A percentile compares a stretch with the other conserved stretches of the same genome.
These are phyloP conservation scores for Trogon melanurus DNA, from an alignment of 2,113 vertebrate species.

Conservation along the genomic window DNA sequence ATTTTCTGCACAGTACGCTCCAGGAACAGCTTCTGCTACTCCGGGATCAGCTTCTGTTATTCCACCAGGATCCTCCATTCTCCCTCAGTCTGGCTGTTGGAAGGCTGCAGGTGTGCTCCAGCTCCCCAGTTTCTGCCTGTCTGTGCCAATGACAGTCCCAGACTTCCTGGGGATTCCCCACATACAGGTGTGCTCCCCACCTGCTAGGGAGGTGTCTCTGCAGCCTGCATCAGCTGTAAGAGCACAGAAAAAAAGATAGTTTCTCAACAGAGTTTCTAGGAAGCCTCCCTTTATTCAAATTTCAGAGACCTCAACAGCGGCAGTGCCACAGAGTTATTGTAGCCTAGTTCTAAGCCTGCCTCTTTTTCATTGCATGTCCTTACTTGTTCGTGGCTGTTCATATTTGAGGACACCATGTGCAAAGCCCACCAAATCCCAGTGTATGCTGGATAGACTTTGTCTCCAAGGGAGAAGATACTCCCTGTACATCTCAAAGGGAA, in stretches of 20 bases:
- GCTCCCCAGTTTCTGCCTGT: neutral
- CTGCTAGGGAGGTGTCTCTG: neutral
- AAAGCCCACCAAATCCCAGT: neutral
- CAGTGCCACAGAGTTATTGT: neutral
- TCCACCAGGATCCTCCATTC: neutral
- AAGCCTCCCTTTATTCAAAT: neutral
- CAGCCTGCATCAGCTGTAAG: neutral
- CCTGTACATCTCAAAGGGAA: neutral
- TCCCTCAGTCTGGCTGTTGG: neutral
- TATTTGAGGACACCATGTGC: neutral
- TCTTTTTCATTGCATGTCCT: neutral
- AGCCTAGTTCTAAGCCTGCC: neutral
- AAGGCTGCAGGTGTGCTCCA: neutral
- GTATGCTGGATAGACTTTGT: neutral
- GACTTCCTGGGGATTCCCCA: neutral
- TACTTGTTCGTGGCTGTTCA: neutral
- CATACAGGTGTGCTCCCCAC: neutral
- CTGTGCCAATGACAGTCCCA: rapidly evolving
- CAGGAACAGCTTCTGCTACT: neutral
- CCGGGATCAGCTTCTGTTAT: neutral
- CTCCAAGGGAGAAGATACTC: neutral
- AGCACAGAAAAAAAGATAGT: neutral
- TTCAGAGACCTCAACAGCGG: neutral
- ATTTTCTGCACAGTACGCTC: neutral
- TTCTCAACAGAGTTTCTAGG: neutral